Conservation (phyloP, 2,113 vertebrate species). For the Phylloscopus trochilus region DNA sequence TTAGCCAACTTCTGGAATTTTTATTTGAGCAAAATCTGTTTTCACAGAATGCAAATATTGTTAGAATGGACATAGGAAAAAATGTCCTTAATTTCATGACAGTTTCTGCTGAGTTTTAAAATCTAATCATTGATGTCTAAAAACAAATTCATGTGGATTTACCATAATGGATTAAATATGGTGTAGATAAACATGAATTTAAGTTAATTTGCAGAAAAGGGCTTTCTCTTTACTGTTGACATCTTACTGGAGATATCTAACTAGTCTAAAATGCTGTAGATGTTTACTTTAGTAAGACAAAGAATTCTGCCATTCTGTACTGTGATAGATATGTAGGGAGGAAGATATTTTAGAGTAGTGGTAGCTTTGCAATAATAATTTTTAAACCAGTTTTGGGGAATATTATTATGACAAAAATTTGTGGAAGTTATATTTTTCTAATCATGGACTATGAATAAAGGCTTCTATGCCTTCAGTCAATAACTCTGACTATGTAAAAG, state of each 20-base stretch:
- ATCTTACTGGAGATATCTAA: not conserved
- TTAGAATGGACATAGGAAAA: not conserved
- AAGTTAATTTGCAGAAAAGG: not conserved
- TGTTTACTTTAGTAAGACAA: not conserved
- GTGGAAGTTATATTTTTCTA: not conserved
- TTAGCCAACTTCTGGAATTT: not conserved
- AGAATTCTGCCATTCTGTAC: not conserved
- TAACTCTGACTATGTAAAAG: not conserved
- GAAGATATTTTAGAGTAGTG: not conserved
- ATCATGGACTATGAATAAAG: not conserved
- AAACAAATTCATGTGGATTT: not conserved
- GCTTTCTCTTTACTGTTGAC: not conserved
- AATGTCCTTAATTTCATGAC: not conserved
- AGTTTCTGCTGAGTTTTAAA: not conserved
- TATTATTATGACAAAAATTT: not conserved
- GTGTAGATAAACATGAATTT: not conserved
- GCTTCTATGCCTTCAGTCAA: not conserved
- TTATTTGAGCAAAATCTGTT: not conserved
- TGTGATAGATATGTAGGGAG: not conserved
- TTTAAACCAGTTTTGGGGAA: not conserved
- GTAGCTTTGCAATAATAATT: not conserved
- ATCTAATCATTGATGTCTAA: not conserved
- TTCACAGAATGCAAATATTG: not conserved
- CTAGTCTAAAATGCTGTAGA: not conserved
- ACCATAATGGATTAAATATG: not conserved